Conservation (phyloP, 1,140 invertebrate genomes). For the Probaryconus sp. region DNA sequence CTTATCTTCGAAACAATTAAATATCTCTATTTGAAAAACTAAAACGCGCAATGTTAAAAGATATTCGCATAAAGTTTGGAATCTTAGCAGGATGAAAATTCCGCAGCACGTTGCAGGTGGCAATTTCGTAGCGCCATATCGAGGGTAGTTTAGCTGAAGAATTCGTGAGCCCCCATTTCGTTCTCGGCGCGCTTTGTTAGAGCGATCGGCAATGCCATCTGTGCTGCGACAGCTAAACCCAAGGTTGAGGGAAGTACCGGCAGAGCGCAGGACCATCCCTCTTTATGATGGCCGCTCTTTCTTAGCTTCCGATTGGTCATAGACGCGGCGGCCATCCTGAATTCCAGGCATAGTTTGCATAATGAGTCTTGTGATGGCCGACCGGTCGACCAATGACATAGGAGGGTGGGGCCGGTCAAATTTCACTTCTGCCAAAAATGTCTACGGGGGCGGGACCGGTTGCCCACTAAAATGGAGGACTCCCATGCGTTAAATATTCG, state of each 20-base stretch:
- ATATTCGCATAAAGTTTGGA: too few species aligned
- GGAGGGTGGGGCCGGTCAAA: conserved; percentile 62
- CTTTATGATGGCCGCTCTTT: conserved; percentile 69
- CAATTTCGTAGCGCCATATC: too few species aligned
- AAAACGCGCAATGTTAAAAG: too few species aligned
- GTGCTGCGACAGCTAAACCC: conserved; percentile 39
- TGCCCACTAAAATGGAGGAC: conserved; percentile 24
- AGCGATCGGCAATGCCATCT: conserved; percentile 70
- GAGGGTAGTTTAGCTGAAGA: too few species aligned
- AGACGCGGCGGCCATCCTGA: conserved; percentile 72
- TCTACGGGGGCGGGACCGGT: conserved; percentile 38
- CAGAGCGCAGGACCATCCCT: conserved; percentile 66
- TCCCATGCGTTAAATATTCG: neutral
- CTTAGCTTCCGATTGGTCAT: conserved; percentile 68
- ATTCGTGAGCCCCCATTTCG: too few species aligned
- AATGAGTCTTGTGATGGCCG: conserved; percentile 75
- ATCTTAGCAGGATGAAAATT: too few species aligned
- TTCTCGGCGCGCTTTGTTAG: too few species aligned
- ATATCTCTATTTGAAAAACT: too few species aligned
- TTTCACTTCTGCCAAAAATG: conserved; percentile 61
- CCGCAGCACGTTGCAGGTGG: too few species aligned
- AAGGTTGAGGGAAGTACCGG: conserved; percentile 60
- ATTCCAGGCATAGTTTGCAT: conserved; percentile 72
- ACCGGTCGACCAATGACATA: conserved; percentile 68
- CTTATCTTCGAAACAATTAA: too few species aligned